Base-by-base conservation (phyloP, 2,888 invertebrate species). In the Lamproptera curius region DNA sequence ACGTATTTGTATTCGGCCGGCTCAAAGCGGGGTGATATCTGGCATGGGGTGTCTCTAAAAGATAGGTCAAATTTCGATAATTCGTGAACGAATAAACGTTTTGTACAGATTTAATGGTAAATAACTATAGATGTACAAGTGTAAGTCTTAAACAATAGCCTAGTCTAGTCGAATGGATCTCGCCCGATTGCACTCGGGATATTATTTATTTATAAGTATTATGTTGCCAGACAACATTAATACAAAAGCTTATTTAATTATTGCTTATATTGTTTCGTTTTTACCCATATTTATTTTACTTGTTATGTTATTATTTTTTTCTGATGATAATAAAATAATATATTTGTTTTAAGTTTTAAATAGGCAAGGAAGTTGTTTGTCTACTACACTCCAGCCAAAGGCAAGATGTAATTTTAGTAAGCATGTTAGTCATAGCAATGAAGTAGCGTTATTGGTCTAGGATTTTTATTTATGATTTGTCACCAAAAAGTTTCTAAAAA, bases 71-170 rank as follows among this genome's bases (percentile, higher is more conserved):
- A 83, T 79, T 78, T 80, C n/a, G n/a, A n/a, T n/a, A n/a, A n/a
- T n/a, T n/a, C 80, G 80, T 72, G 74, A 72, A 68, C 68, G 73
- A 70, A 58, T 77, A 81, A 79, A 76, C 79, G 78, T 84, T 85
- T 85, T 86, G 86, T 86, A 87, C 86, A 86, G 85, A 81, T 65
- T 79, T 75, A 73, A 74, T 66, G 72, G 75, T 67, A 75, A 76
- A 73, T 67, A 67, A 33, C 37, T 38, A 43, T 43, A 40, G 11
- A 3, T 72, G 70, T 55, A 42, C 28, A 9, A 10, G n/a, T 28
- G 37, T 62, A 78, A 76, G 74, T 76, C 67, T 70, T 79, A 74
- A 75, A 70, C 58, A 63, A 70, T 77, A 78, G 68, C 63, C 67
- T 82, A 82, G 73, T 71, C 62, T 80, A 80, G 76, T 68, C 51